These are phyloP conservation scores for Cochlearius cochlearius DNA, from an alignment of 2,113 vertebrate genomes.

Conservation along the genomic window DNA sequence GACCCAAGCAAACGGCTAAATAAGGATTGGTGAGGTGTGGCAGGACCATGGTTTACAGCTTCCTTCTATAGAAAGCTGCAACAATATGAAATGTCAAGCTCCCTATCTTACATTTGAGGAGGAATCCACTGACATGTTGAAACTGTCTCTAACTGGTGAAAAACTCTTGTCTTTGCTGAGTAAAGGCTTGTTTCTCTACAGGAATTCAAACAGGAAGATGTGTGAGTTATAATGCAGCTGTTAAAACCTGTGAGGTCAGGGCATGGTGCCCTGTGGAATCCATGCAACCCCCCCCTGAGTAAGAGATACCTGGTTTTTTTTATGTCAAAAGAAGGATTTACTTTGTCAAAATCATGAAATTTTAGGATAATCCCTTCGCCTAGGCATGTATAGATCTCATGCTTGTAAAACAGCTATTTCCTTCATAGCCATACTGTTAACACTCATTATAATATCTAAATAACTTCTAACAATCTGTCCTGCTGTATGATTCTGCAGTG, in stretches of 20 bases:
- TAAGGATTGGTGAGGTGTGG: constrained; percentile 14
- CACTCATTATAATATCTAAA: not conserved
- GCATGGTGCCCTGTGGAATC: constrained; percentile 81
- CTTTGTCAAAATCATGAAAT: not conserved
- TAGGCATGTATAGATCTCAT: not conserved
- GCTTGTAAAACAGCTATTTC: not conserved
- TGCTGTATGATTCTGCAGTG: not conserved
- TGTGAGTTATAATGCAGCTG: constrained; percentile 61
- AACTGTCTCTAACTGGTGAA: not conserved
- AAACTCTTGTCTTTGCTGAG: not conserved
- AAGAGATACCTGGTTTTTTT: not conserved
- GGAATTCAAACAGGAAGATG: constrained; percentile 81
- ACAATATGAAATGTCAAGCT: constrained; percentile 5
- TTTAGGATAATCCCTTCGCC: not conserved
- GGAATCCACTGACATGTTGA: not conserved
- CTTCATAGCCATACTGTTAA: not conserved
- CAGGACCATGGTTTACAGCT: not conserved
- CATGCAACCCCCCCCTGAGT: constrained; percentile 57
- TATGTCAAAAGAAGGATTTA: not conserved
- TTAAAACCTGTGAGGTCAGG: constrained; percentile 79
- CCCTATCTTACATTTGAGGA: not conserved
- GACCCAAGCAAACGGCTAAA: not conserved
- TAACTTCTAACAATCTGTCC: not conserved
- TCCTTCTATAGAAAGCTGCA: constrained; percentile 25
- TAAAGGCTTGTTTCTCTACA: constrained; percentile 12